Conservation (phyloP, 64 coral and sea anemone genomes). For the Actinia tenebrosa region DNA sequence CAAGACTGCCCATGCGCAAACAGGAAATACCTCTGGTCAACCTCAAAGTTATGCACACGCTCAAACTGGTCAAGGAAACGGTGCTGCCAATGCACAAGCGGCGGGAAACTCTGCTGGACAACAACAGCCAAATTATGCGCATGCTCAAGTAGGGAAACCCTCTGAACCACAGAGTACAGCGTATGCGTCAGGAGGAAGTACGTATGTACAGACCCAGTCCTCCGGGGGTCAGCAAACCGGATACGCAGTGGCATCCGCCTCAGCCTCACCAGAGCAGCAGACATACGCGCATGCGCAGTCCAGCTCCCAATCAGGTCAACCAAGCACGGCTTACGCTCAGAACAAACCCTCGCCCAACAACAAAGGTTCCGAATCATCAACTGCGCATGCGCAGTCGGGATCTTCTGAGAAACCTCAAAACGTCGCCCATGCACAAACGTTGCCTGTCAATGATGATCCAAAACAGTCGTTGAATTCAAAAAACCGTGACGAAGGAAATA, state of each 20-base stretch:
- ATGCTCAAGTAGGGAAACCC: neutral
- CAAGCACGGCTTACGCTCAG: constrained; percentile 16
- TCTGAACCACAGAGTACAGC: constrained; percentile 12
- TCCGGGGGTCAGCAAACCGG: neutral
- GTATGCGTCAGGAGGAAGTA: neutral
- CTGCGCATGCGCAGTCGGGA: neutral
- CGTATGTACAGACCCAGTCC: constrained; percentile 14
- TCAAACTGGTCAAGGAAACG: neutral
- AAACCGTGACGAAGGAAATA: neutral
- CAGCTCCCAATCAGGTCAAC: neutral
- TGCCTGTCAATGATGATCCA: neutral
- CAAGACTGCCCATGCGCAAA: neutral
- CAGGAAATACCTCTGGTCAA: neutral
- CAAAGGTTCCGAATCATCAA: neutral
- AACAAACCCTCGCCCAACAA: neutral
- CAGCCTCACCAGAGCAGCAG: constrained; percentile 5
- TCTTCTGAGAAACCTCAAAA: neutral
- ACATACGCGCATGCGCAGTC: constrained; percentile 8
- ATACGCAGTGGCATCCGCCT: neutral
- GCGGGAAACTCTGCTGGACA: neutral
- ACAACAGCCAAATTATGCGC: neutral
- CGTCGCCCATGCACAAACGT: constrained; percentile 4
- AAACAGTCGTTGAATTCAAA: neutral
- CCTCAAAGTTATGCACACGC: constrained; percentile 23
- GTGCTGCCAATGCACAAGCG: neutral